Evolutionary conservation across 2,888 invertebrate genomes (phyloP).

Genomic region (Acronicta leporina): DNA sequence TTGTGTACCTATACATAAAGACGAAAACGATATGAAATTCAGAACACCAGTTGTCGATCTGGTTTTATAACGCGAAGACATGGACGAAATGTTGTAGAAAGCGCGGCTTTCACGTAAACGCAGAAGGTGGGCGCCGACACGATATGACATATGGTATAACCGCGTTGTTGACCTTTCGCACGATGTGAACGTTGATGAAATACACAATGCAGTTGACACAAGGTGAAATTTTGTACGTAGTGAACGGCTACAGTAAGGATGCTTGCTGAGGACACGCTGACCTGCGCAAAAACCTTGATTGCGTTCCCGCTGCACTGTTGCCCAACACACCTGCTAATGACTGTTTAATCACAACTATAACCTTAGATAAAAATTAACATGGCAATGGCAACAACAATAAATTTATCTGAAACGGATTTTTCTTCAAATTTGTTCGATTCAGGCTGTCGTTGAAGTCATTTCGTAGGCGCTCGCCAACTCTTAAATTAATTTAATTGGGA

Average conservation of each 20-base stretch:
- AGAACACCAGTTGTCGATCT: conserved; percentile 43
- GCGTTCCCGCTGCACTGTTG: conserved; percentile 69
- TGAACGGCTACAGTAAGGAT: conserved; percentile 80
- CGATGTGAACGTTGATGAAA: conserved; percentile 70
- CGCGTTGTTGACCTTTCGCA: conserved; percentile 68
- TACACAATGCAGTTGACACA: conserved; percentile 76
- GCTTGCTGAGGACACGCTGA: conserved; percentile 72
- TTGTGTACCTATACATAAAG: conserved; percentile 27
- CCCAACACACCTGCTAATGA: conserved; percentile 59
- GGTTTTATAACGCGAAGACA: conserved; percentile 36
- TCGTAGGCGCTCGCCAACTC: conserved; percentile 14
- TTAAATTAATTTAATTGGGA: conserved; percentile 29
- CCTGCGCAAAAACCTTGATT: conserved; percentile 70
- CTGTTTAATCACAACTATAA: conserved; percentile 55
- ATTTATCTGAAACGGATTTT: conserved; percentile 39
- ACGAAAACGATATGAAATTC: conserved; percentile 42
- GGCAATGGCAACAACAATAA: conserved; percentile 48
- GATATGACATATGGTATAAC: conserved; percentile 61
- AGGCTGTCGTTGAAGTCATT: conserved; percentile 17
- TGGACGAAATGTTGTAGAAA: conserved; percentile 55
- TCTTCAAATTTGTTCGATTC: conserved; percentile 34
- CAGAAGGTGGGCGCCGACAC: conserved; percentile 48
- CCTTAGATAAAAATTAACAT: conserved; percentile 56
- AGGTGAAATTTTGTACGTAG: conserved; percentile 82
- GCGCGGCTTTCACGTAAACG: conserved; percentile 55